Conservation (phyloP, 2,113 vertebrate species). For the Pachycephala philippinensis region DNA sequence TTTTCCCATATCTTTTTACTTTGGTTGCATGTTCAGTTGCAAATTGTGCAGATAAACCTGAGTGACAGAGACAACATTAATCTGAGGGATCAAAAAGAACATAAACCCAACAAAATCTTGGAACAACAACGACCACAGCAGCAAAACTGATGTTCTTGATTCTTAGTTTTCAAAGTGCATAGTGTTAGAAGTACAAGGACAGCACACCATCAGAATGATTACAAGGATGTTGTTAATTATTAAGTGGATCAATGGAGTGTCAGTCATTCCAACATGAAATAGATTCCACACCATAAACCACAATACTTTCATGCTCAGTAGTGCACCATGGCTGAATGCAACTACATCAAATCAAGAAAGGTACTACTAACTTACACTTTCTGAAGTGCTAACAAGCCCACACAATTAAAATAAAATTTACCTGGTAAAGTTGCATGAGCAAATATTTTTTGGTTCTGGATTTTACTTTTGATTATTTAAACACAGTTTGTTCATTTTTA, state of each 20-base stretch:
- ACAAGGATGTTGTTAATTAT: conserved; percentile 11
- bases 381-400: neutral
- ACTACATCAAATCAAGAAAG: conserved; percentile 4
- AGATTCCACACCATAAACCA: conserved; percentile 22
- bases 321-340: neutral
- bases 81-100: neutral
- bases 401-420: neutral
- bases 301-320: conserved; percentile 18
- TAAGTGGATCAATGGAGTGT: neutral
- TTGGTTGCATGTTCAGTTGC: neutral
- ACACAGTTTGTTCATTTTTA: neutral
- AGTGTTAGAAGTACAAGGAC: neutral
- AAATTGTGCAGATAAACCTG: neutral
- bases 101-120: neutral
- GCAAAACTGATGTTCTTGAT: neutral
- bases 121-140: neutral
- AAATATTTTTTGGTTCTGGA: neutral
- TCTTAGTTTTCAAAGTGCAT: neutral
- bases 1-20: neutral
- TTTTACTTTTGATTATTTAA: conserved; percentile 1
- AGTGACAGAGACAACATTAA: neutral
- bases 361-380: neutral
- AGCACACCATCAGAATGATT: neutral
- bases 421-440: neutral
- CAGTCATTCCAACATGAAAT: conserved; percentile 13